A percentile compares a stretch with the other conserved stretches of the same genome.
Evolutionary conservation across 2,113 vertebrate genomes (phyloP).

Genomic region (Hippolais icterina): DNA sequence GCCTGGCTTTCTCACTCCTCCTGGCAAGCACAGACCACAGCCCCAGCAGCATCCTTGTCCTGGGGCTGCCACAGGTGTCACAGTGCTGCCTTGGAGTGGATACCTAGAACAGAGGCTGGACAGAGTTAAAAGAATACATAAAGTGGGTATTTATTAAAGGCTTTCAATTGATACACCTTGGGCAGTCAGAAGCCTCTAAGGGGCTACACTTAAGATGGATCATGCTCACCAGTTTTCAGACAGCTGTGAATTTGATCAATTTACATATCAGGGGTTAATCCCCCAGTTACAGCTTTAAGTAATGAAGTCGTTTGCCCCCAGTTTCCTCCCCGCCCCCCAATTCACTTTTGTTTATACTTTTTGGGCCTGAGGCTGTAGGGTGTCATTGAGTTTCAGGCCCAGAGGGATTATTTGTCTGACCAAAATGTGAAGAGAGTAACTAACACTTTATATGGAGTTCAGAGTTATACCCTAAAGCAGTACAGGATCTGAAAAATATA

Average conservation of each 20-base stretch:
- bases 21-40: not conserved
- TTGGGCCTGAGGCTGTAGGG: not conserved
- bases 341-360: not conserved
- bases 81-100: too few relatives aligned
- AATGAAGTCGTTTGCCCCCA: rapidly evolving
- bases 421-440: not conserved
- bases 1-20: not conserved
- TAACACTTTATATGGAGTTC: not conserved
- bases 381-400: not conserved
- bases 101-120: too few relatives aligned
- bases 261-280: not conserved
- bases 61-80: not conserved
- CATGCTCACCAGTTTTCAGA: not conserved
- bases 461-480: too few relatives aligned
- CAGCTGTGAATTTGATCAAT: not conserved
- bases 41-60: not conserved
- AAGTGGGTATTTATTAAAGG: not conserved
- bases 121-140: not conserved
- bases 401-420: not conserved
- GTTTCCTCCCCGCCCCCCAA: not conserved
- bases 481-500: not conserved
- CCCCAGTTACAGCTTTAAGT: not conserved
- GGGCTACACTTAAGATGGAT: not conserved
- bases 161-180: too few relatives aligned
- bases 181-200: not conserved